Evolutionary conservation across 1,140 invertebrate species (phyloP).

Genomic region (Zaprionus vittiger): DNA sequence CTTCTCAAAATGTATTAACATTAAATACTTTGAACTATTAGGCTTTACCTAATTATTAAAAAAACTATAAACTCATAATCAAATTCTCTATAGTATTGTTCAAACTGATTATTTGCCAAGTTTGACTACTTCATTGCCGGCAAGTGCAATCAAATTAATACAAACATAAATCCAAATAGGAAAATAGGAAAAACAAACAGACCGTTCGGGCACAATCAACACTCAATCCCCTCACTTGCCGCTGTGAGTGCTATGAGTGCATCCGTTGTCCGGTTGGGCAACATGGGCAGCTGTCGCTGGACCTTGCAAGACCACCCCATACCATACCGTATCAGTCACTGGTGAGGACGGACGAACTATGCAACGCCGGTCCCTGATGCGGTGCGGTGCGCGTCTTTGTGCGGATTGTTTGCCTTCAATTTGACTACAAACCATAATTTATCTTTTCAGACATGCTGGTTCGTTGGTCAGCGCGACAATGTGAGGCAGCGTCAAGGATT

Average conservation of each 20-base stretch:
- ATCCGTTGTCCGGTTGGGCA: slow-evolving; percentile 39
- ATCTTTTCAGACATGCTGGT: slow-evolving; percentile 81
- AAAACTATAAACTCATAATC: background rate
- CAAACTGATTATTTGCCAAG: background rate
- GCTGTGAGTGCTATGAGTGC: background rate
- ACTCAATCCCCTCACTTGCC: slow-evolving; percentile 8
- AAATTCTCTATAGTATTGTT: background rate
- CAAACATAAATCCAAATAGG: slow-evolving; percentile 50
- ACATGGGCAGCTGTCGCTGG: slow-evolving; percentile 52
- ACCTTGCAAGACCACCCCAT: slow-evolving; percentile 47
- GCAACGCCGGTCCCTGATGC: slow-evolving; percentile 1
- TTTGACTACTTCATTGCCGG: slow-evolving; percentile 6
- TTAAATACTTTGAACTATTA: too few relatives aligned
- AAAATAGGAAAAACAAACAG: slow-evolving; percentile 52
- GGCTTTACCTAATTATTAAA: background rate
- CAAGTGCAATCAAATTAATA: slow-evolving; percentile 62
- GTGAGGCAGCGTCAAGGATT: slow-evolving; percentile 80
- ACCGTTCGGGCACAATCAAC: slow-evolving; percentile 10
- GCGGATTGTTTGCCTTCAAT: slow-evolving; percentile 83
- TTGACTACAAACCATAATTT: slow-evolving; percentile 85
- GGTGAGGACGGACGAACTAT: background rate
- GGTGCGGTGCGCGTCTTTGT: slow-evolving; percentile 48
- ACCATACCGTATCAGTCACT: background rate
- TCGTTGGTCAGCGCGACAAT: slow-evolving; percentile 76
- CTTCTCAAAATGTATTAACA: too few relatives aligned